Evolutionary conservation across 2,888 invertebrate genomes (phyloP), one percentile per base, ranked within the genome.

Genomic region (Pristionchus fissidentatus): DNA sequence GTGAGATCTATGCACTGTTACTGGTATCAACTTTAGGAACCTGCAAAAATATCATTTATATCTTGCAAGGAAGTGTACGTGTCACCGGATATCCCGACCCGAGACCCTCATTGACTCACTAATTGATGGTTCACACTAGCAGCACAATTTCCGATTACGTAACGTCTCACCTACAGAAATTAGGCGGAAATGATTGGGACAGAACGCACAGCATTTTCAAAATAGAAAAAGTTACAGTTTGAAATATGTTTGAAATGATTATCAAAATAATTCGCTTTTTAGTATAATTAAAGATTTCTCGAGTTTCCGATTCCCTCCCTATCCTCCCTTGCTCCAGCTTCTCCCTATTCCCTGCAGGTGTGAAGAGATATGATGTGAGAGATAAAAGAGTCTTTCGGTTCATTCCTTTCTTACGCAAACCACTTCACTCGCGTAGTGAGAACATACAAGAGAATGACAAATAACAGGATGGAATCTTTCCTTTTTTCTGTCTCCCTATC

Each of bases 151-250:
- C 66, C 66, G 29, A 29, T 66, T 66, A 38, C 66, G 66, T 22
- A 66, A 62, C 26, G 26, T 26, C 22, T 57, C 22, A 60, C 38
- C 38, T n/a, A 35, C 66, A 66, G 66, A 66, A 38, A 22, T 66
- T 66, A 38, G 35, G 66, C n/a, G 66, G 29, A 66, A 66, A 66
- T 66, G 66, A 66, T 66, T 38, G 66, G 66, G 66, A 66, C 60
- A 29, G 32, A 13, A 32, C 26, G 4, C 22, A n/a, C 15, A 52
- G n/a, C 3, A 13, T 22, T 22, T 22, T 52, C 19, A 52, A 13
- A n/a, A 52, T 3, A 52, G n/a, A n/a, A 4, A n/a, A n/a, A n/a
- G n/a, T n/a, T n/a, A n/a, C n/a, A n/a, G n/a, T n/a, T n/a, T n/a
- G n/a, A n/a, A n/a, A n/a, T n/a, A n/a, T n/a, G n/a, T n/a, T n/a